Conservation (phyloP, 2,113 vertebrate genomes). For the Anarrhichthys ocellatus region DNA sequence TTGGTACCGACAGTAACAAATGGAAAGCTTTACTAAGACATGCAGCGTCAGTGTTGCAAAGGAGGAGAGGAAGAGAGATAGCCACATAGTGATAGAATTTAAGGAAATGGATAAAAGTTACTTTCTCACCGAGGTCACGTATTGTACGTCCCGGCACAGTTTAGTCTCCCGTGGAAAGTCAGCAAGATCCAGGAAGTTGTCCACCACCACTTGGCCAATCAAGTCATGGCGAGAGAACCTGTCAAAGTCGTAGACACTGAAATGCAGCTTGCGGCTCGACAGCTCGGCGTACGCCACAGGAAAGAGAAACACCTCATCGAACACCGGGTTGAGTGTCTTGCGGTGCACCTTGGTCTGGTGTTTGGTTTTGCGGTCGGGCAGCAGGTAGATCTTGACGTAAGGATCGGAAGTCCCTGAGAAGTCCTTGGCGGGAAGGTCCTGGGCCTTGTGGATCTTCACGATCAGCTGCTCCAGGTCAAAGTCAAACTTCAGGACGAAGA, state of each 20-base stretch:
- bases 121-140: constrained; percentile 94
- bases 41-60: not conserved
- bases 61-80: not conserved
- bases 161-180: constrained; percentile 97
- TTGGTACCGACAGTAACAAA: not conserved
- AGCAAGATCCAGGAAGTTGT: constrained; percentile 97
- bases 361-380: constrained; percentile 98
- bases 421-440: constrained; percentile 96
- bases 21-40: not conserved
- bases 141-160: constrained; percentile 96
- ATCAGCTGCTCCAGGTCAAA: constrained; percentile 98
- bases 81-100: not conserved
- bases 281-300: constrained; percentile 93
- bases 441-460: constrained; percentile 96
- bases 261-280: constrained; percentile 92
- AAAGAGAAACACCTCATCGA: constrained; percentile 98
- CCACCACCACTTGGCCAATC: constrained; percentile 97
- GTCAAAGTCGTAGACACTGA: constrained; percentile 99
- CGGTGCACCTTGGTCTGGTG: constrained; percentile 99
- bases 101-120: not conserved
- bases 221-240: constrained; percentile 97
- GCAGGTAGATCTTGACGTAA: constrained; percentile 98
- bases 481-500: constrained; percentile 96
- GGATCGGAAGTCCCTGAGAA: constrained; percentile 98
- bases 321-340: constrained; percentile 97